Evolutionary conservation across 2,888 invertebrate genomes (phyloP), one percentile per base, ranked within the genome.

Genomic region (Branchellion lobata): DNA sequence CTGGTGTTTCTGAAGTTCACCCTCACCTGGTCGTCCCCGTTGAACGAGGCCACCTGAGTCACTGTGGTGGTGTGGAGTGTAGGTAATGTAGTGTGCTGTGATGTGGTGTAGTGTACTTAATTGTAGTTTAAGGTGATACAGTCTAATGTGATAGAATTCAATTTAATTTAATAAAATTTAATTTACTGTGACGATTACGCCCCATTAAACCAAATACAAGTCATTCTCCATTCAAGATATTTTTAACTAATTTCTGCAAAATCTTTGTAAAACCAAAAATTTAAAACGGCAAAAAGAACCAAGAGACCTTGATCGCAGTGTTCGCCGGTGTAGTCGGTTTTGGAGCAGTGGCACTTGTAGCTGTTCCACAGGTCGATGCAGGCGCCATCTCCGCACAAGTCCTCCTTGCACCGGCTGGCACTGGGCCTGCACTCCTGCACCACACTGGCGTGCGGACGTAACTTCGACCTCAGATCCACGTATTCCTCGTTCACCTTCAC

Each of bases 291-390:
- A n/a, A n/a, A n/a, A n/a, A n/a, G n/a, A n/a, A n/a, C n/a, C n/a
- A n/a, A n/a, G n/a, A n/a, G n/a, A 83, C 83, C 51, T 69, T 65
- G 31, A 11, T 82, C 79, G 51, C 83, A 83, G 33, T 76, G 71
- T 0, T 57, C 73, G 1, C 86, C 86, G 8, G 84, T 83, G 81
- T 83, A 86, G 1, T 82, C 82, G 0, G 86, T 86, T 18, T 83
- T 84, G 18, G 85, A 81, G 80, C 87, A 87, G 82, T 87, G 85
- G 81, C 87, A 87, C 21, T 80, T 68, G 80, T 83, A 85, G 0
- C 83, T 82, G 5, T 81, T 80, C 84, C 84, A 85, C 1, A 82
- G 72, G 79, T 86, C 84, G 3, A 80, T 65, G 77, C 87, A 87
- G 27, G 80, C 76, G 0, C 86, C 86, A 27, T 84, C 81, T 5